A percentile compares a stretch with the other conserved stretches of the same genome.
phyloP scores from a whole-genome alignment of 2,797 vertebrate genomes.

The Amniataba percoides region DNA sequence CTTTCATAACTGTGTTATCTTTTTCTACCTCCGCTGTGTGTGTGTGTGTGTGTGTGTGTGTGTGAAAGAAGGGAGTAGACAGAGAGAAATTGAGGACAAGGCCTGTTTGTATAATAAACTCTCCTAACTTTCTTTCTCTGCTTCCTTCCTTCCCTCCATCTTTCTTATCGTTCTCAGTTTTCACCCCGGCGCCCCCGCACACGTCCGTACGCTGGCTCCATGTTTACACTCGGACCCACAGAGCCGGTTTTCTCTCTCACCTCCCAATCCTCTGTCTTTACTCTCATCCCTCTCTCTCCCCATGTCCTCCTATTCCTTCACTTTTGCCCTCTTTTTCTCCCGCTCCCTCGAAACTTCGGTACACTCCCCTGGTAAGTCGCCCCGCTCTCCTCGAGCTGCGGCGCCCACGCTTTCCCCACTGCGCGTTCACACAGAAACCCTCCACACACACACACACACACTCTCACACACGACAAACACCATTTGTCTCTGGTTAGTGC shows the following conservation, averaged over 20 bases:
- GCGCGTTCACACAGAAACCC: conserved; percentile 49
- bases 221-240: conserved; percentile 46
- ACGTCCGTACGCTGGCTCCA: conserved; percentile 23
- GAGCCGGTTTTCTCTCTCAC: conserved; percentile 31
- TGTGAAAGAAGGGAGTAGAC: background rate
- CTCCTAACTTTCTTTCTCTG: conserved; percentile 39
- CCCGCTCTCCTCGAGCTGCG: conserved; percentile 41
- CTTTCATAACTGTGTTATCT: conserved; percentile 55
- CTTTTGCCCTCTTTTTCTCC: conserved; percentile 55
- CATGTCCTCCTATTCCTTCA: conserved; percentile 29
- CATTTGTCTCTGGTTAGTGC: conserved; percentile 50
- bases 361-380: conserved; percentile 60
- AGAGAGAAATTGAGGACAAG: conserved; percentile 46
- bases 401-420: conserved; percentile 69
- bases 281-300: background rate
- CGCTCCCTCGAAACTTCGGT: conserved; percentile 37
- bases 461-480: background rate
- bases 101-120: conserved; percentile 48
- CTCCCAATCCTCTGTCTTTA: conserved; percentile 11
- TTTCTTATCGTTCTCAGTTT: conserved; percentile 26
- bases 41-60: conserved; percentile 12
- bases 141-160: conserved; percentile 35
- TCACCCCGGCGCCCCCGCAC: conserved; percentile 43
- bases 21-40: conserved; percentile 28
- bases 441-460: conserved; percentile 14